phyloP scores from a whole-genome alignment of 2,113 vertebrate genomes.

The Gallinago media region DNA sequence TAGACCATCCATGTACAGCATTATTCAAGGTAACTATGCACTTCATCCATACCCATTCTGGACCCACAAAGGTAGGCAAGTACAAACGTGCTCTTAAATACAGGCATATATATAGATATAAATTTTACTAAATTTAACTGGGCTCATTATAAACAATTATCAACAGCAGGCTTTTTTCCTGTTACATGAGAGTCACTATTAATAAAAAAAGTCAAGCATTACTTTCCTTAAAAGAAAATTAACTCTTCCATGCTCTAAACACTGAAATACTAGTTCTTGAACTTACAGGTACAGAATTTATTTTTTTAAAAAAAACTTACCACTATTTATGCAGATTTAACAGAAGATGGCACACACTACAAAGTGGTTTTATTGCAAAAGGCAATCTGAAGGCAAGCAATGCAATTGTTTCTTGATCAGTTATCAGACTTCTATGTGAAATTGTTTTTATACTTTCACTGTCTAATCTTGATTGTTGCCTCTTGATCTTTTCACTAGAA shows the following conservation, averaged over 20 bases:
- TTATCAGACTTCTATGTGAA: neutral
- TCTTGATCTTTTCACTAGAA: conserved; percentile 32
- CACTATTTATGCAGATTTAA: neutral
- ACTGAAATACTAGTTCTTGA: neutral
- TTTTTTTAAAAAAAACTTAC: conserved; percentile 28
- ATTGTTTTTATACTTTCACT: neutral
- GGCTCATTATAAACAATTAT: neutral
- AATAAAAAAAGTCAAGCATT: neutral
- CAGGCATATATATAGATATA: too few species aligned
- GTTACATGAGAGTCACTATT: neutral
- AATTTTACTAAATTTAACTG: neutral
- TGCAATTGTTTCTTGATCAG: neutral
- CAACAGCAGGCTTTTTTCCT: neutral
- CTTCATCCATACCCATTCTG: neutral
- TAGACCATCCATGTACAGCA: neutral
- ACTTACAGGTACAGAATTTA: neutral
- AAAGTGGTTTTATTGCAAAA: neutral
- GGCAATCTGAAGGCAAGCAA: neutral
- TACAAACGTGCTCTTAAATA: neutral
- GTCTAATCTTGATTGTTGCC: neutral
- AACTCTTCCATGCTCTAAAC: neutral
- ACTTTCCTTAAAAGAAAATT: neutral
- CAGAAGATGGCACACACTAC: neutral
- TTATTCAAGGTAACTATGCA: neutral
- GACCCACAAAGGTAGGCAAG: neutral